Conservation (phyloP, 1,140 invertebrate species). For the Drosophila pachea region DNA sequence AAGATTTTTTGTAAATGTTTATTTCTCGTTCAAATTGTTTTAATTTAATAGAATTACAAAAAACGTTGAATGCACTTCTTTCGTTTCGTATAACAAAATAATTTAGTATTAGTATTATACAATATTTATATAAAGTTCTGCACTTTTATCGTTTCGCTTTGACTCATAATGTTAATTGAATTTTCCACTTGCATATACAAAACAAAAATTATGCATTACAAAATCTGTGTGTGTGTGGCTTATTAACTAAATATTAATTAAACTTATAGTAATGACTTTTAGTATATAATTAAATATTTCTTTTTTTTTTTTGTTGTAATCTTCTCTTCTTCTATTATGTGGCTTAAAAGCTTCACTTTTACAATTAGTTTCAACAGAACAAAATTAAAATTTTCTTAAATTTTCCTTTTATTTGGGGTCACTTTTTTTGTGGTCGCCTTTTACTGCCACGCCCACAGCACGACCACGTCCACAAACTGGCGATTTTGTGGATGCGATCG, state of each 20-base stretch:
- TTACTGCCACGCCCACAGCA: conserved; percentile 19
- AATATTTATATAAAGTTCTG: conserved; percentile 71
- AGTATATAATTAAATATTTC: conserved; percentile 76
- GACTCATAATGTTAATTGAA: conserved; percentile 43
- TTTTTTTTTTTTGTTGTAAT: too few species aligned
- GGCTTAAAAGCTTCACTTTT: conserved; percentile 52
- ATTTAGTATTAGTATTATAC: conserved; percentile 79
- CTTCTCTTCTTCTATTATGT: conserved; percentile 33
- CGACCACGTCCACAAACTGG: conserved; percentile 55
- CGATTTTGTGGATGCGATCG: conserved; percentile 53
- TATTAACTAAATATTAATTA: conserved; percentile 74
- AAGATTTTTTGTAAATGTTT: conserved; percentile 69
- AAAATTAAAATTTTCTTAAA: conserved; percentile 61
- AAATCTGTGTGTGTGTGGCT: conserved; percentile 56
- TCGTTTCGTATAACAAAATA: conserved; percentile 78
- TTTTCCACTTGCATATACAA: conserved; percentile 61
- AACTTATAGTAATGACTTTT: conserved; percentile 79
- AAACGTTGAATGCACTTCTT: conserved; percentile 71
- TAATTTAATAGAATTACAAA: conserved; percentile 77
- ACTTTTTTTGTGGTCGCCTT: conserved; percentile 41
- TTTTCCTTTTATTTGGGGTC: conserved; percentile 46
- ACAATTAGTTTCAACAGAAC: conserved; percentile 75
- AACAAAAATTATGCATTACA: conserved; percentile 69
- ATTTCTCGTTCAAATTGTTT: conserved; percentile 73
- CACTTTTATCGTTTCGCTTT: conserved; percentile 34